Evolutionary conservation across 2,888 invertebrate genomes (phyloP).

Genomic region (Xestia xanthographa): DNA sequence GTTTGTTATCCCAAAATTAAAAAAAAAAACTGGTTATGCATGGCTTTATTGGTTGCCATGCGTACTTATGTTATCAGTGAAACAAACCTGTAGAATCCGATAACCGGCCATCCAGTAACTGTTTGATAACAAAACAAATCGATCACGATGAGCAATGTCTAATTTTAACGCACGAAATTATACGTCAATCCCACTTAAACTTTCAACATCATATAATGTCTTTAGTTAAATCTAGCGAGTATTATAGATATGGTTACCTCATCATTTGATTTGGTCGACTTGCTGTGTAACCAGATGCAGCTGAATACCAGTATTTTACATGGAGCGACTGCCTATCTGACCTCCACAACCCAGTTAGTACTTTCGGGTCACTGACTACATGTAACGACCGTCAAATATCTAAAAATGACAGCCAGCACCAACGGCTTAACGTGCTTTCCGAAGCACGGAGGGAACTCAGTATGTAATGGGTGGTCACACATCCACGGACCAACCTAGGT

Average conservation of each 20-base stretch:
- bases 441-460: too few species aligned
- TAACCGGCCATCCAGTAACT: background rate
- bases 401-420: too few species aligned
- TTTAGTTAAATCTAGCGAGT: background rate
- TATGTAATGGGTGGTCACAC: too few species aligned
- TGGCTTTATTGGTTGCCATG: too few species aligned
- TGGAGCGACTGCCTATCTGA: too few species aligned
- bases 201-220: background rate
- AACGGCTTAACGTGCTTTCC: too few species aligned
- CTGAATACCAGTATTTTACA: background rate
- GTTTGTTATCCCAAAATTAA: too few species aligned
- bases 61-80: background rate
- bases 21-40: too few species aligned
- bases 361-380: too few species aligned
- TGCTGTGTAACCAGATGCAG: background rate
- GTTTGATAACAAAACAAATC: conserved; percentile 1
- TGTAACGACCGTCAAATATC: too few species aligned
- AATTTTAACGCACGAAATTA: background rate
- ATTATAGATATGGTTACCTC: background rate
- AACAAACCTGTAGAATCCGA: background rate
- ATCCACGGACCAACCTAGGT: too few species aligned
- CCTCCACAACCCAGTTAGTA: too few species aligned
- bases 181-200: background rate
- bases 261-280: background rate
- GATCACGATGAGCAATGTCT: background rate